phyloP scores from a whole-genome alignment of 2,113 vertebrate genomes.

The Aldabrachelys gigantea region DNA sequence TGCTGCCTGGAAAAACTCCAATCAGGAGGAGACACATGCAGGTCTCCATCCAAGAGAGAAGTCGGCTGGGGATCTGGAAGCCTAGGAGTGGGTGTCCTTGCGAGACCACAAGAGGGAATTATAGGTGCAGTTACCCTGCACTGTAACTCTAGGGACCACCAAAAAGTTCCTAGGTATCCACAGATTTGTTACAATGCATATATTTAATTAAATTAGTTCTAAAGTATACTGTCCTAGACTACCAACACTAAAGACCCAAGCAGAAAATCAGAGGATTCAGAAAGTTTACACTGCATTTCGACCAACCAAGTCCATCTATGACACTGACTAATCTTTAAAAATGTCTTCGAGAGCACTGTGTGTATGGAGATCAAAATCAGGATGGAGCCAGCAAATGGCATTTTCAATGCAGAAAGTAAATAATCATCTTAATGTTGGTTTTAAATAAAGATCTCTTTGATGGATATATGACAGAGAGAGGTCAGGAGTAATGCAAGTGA shows the following conservation, averaged over 20 bases:
- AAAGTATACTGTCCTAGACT: not conserved
- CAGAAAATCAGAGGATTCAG: not conserved
- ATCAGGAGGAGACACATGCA: not conserved
- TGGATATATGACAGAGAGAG: not conserved
- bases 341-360: not conserved
- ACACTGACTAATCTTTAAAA: not conserved
- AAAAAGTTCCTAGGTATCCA: not conserved
- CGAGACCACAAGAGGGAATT: not conserved
- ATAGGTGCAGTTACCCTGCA: not conserved
- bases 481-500: not conserved
- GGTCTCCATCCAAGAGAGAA: not conserved
- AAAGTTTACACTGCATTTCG: not conserved
- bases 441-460: slow-evolving; percentile 1
- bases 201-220: accelerated
- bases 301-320: not conserved
- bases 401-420: not conserved
- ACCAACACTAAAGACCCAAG: not conserved
- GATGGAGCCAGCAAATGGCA: not conserved
- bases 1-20: not conserved
- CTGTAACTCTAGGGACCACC: not conserved
- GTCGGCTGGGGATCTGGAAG: not conserved
- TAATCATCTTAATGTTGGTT: not conserved
- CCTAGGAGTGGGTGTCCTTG: not conserved
- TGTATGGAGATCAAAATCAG: not conserved
- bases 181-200: not conserved